phyloP scores from a whole-genome alignment of 2,888 invertebrate genomes.

The Gasteruption jaculator region DNA sequence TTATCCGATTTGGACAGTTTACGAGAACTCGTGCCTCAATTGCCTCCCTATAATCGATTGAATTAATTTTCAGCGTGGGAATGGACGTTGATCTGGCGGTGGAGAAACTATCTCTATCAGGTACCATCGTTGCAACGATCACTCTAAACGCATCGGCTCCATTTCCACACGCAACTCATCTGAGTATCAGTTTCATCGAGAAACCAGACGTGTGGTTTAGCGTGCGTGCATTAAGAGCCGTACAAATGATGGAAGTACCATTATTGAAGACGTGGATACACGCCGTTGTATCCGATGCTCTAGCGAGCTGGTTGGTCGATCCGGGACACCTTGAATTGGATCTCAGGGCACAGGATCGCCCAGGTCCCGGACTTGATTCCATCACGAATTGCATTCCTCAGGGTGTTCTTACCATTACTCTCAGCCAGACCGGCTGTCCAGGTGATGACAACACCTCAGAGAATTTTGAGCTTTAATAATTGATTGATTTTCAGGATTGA shows the following conservation, averaged over 20 bases:
- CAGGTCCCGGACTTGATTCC: constrained; percentile 41
- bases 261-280: constrained; percentile 56
- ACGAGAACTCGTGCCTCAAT: background rate
- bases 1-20: background rate
- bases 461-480: background rate
- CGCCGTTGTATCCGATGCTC: constrained; percentile 54
- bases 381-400: constrained; percentile 39
- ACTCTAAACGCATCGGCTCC: constrained; percentile 53
- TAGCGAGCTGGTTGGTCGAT: constrained; percentile 51
- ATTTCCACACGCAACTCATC: constrained; percentile 55
- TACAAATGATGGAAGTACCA: constrained; percentile 57
- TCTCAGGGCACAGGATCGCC: constrained; percentile 40
- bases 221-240: constrained; percentile 50
- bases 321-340: constrained; percentile 48
- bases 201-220: constrained; percentile 57
- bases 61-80: constrained; percentile 50
- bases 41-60: too few relatives aligned
- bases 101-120: constrained; percentile 53
- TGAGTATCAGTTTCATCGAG: constrained; percentile 53
- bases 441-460: background rate
- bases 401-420: constrained; percentile 52
- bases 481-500: background rate
- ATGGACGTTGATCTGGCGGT: constrained; percentile 54
- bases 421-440: constrained; percentile 39
- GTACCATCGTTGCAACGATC: constrained; percentile 51